Evolutionary conservation across 2,888 invertebrate genomes (phyloP).

Genomic region (Tetropium fuscum): DNA sequence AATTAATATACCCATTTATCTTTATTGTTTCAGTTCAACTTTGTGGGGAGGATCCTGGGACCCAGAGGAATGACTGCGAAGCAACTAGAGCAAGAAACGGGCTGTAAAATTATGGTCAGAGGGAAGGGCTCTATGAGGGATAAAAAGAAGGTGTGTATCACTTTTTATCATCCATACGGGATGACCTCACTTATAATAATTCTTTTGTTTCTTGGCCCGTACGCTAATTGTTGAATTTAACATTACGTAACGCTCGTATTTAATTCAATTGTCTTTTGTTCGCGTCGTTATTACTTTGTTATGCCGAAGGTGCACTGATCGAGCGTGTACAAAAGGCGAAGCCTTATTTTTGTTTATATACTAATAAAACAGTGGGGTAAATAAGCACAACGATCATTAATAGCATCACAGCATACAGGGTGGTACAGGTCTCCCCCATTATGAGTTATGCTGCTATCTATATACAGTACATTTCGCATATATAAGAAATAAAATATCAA

Average conservation of each 20-base stretch:
- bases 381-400: no score
- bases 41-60: constrained; percentile 99
- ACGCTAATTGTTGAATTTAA: constrained; percentile 9
- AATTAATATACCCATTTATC: no score
- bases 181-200: constrained; percentile 9
- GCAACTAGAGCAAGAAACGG: constrained; percentile 99
- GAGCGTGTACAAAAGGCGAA: no score
- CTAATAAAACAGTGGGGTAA: no score
- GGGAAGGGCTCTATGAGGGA: constrained; percentile 99
- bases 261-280: constrained; percentile 18
- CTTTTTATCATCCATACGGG: background rate
- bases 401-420: no score
- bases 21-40: constrained; percentile 92
- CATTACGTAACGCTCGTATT: constrained; percentile 23
- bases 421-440: no score
- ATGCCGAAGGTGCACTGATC: constrained; percentile 6
- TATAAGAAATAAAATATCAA: no score
- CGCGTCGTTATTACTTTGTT: constrained; percentile 6
- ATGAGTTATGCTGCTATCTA: no score
- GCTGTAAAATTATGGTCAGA: constrained; percentile 99
- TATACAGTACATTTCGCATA: no score
- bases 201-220: constrained; percentile 19
- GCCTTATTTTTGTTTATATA: no score
- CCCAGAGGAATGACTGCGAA: constrained; percentile 99
- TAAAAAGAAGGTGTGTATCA: constrained; percentile 92